Conservation (phyloP, 1,140 invertebrate species). For the Cydia amplana region DNA sequence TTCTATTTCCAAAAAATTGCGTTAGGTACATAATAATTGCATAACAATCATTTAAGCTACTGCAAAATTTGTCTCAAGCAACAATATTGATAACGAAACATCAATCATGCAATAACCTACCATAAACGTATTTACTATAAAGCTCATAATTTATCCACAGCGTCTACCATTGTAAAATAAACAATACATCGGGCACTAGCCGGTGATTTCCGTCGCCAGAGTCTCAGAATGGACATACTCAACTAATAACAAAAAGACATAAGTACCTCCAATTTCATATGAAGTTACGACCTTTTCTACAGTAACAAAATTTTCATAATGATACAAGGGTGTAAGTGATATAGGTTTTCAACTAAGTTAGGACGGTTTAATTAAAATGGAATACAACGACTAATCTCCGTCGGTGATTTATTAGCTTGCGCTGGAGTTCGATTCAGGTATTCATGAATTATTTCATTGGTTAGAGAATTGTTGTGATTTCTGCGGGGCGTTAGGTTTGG, state of each 20-base stretch:
- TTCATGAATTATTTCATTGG: conserved; percentile 8
- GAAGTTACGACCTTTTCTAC: neutral
- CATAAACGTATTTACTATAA: neutral
- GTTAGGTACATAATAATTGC: too few species aligned
- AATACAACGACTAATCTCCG: neutral
- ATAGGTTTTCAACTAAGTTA: neutral
- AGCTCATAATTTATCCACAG: neutral
- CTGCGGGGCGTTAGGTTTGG: neutral
- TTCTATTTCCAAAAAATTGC: too few species aligned
- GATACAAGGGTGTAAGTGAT: neutral
- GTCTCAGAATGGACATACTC: neutral
- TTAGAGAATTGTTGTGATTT: conserved; percentile 1
- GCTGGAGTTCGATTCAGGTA: conserved; percentile 14
- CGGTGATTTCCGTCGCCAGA: conserved; percentile 11
- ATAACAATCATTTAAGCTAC: neutral
- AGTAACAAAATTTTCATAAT: neutral
- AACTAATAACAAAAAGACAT: neutral
- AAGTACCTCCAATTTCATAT: neutral
- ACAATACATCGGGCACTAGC: neutral
- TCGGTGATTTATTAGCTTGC: conserved; percentile 16
- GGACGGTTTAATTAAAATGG: neutral
- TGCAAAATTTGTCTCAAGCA: neutral
- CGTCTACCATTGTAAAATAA: conserved; percentile 2
- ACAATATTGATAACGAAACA: neutral
- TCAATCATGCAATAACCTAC: neutral